Percentiles rank a stretch among this genome's conserved stretches.
Evolutionary conservation across 2,113 vertebrate species (phyloP).

Genomic region (Prochilodus magdalenae): DNA sequence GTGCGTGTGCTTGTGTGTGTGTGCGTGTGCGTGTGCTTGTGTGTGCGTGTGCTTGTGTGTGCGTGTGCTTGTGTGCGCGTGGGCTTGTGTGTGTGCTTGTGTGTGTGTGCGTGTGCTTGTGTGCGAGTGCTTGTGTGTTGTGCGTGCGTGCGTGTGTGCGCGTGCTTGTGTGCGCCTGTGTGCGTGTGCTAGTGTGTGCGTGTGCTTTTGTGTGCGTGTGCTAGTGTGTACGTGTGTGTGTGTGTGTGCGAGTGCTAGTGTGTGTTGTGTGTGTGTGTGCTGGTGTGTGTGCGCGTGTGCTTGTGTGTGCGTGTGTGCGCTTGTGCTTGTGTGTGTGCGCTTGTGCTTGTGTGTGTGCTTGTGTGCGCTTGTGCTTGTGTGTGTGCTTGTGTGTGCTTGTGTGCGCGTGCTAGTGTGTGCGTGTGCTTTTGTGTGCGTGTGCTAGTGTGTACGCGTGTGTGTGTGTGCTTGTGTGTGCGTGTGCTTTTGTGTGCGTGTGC

Average conservation of each 20-base stretch:
- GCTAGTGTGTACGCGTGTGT: neutral
- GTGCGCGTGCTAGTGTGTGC: too few relatives aligned
- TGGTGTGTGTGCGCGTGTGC: neutral
- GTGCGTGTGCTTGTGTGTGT: neutral
- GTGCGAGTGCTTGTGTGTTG: too few relatives aligned
- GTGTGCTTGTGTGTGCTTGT: too few relatives aligned
- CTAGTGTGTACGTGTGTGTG: slow-evolving; percentile 1
- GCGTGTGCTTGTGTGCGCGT: too few relatives aligned
- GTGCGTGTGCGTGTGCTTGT: neutral
- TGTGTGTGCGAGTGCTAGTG: too few relatives aligned
- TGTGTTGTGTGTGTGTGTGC: too few relatives aligned
- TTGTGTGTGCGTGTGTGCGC: slow-evolving; percentile 11
- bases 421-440: slow-evolving; percentile 6
- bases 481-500: neutral
- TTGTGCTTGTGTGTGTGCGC: too few relatives aligned
- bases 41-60: neutral
- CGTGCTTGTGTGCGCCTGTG: too few relatives aligned
- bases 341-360: neutral
- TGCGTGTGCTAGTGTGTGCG: slow-evolving; percentile 1
- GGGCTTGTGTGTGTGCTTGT: too few relatives aligned
- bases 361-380: neutral
- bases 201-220: neutral
- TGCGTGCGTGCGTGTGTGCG: too few relatives aligned
- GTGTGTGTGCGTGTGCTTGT: neutral
- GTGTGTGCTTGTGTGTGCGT: neutral